A percentile compares a stretch with the other conserved stretches of the same genome.
Evolutionary conservation across 2,888 invertebrate species (phyloP).

Genomic region (Gandaritis pyraliata): DNA sequence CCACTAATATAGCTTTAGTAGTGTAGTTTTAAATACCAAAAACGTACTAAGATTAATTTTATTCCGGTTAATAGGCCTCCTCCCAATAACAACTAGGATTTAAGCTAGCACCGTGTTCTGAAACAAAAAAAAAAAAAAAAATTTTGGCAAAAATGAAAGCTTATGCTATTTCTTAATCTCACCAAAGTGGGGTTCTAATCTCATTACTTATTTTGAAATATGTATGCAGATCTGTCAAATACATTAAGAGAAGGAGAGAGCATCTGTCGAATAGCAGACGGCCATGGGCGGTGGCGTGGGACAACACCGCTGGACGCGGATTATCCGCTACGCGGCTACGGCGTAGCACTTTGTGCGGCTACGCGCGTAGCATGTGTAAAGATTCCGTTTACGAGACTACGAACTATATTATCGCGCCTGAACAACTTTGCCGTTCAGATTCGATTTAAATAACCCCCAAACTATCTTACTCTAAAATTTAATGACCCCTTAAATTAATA

Average conservation of each 20-base stretch:
- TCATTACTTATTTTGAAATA: slow-evolving; percentile 50
- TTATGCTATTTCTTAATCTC: slow-evolving; percentile 6
- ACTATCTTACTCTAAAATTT: slow-evolving; percentile 63
- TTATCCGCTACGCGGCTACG: slow-evolving; percentile 77
- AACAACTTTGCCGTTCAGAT: slow-evolving; percentile 35
- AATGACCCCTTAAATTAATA: slow-evolving; percentile 80
- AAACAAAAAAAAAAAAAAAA: not conserved
- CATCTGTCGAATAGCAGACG: slow-evolving; percentile 65
- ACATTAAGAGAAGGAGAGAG: slow-evolving; percentile 74
- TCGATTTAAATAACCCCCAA: slow-evolving; percentile 42
- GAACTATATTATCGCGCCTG: slow-evolving; percentile 23
- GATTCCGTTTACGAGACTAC: slow-evolving; percentile 43
- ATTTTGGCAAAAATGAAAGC: not conserved
- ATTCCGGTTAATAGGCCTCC: not conserved
- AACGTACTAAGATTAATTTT: no score
- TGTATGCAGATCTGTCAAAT: slow-evolving; percentile 68
- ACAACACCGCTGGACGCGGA: slow-evolving; percentile 75
- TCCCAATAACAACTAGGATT: not conserved
- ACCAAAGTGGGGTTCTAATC: slow-evolving; percentile 53
- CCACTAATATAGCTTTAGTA: no score
- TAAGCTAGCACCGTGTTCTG: no score
- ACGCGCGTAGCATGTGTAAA: slow-evolving; percentile 62
- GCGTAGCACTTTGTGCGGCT: slow-evolving; percentile 65
- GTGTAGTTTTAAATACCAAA: no score
- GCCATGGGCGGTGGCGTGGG: slow-evolving; percentile 62